A percentile compares a stretch with the other conserved stretches of the same genome.
These are phyloP conservation scores for Aphaenogaster ashmeadi DNA, from an alignment of 1,140 invertebrate species.

Conservation along the genomic window DNA sequence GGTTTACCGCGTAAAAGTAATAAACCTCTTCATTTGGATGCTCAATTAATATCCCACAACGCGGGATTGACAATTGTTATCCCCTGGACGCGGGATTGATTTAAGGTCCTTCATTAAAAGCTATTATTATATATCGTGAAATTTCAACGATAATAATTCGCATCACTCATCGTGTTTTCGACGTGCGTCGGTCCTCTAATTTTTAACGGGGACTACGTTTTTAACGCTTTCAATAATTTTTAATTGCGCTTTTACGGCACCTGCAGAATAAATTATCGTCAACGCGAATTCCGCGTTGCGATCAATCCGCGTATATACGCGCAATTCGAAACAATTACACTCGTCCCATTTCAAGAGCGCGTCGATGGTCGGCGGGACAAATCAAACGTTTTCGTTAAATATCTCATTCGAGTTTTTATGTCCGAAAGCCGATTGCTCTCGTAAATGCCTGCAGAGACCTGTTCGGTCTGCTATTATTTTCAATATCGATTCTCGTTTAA, in stretches of 20 bases:
- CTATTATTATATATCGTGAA: neutral
- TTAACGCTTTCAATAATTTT: constrained; percentile 26
- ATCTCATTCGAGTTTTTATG: constrained; percentile 46
- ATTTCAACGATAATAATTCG: constrained; percentile 27
- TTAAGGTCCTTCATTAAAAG: neutral
- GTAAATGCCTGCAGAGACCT: neutral
- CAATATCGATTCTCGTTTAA: neutral
- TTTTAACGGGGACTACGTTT: neutral
- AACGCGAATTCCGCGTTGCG: neutral
- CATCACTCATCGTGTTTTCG: neutral
- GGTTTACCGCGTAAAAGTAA: neutral
- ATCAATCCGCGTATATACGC: constrained; percentile 5
- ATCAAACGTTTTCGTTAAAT: constrained; percentile 49
- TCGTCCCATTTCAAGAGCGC: constrained; percentile 54
- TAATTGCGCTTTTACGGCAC: constrained; percentile 14
- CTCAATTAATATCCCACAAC: constrained; percentile 18
- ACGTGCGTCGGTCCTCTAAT: neutral
- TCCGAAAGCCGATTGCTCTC: neutral
- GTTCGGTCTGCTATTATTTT: neutral
- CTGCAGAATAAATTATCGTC: constrained; percentile 29
- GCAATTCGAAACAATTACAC: constrained; percentile 61
- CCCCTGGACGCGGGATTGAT: neutral
- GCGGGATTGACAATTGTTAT: too few relatives aligned
- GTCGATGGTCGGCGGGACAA: constrained; percentile 4
- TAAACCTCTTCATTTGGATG: neutral